Percentiles rank a stretch among this genome's conserved stretches.
Evolutionary conservation across 37 sponge, comb jelly and placozoan species (phyloP).

Genomic region (Halisarca cf. caerulea): DNA sequence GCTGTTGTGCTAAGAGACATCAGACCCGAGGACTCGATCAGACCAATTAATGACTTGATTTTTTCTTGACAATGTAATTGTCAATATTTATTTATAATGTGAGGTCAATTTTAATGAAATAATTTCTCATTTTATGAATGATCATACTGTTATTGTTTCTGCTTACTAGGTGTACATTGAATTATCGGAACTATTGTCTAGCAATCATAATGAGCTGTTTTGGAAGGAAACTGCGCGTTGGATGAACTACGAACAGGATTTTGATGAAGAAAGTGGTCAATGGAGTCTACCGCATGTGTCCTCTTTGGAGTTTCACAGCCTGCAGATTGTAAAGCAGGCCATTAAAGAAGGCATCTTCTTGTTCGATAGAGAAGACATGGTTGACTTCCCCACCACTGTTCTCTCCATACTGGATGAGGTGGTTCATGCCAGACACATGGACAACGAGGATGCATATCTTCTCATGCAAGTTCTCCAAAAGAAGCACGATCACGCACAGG

Average conservation of each 20-base stretch:
- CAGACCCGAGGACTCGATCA: too few relatives aligned
- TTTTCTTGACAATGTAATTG: too few relatives aligned
- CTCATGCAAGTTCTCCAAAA: constrained; percentile 48
- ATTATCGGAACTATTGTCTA: constrained; percentile 33
- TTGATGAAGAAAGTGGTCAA: constrained; percentile 74
- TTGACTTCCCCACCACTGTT: constrained; percentile 42
- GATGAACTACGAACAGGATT: constrained; percentile 95
- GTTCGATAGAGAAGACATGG: neutral
- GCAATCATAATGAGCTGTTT: neutral
- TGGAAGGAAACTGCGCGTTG: constrained; percentile 95
- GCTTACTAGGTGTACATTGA: constrained; percentile 42
- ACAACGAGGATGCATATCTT: neutral
- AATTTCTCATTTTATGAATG: too few relatives aligned
- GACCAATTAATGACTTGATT: too few relatives aligned
- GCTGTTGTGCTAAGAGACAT: too few relatives aligned
- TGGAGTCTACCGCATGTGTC: constrained; percentile 91
- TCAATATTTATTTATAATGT: too few relatives aligned
- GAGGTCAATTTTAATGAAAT: too few relatives aligned
- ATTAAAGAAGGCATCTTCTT: constrained; percentile 59
- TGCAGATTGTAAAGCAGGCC: constrained; percentile 59
- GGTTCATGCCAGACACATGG: constrained; percentile 14
- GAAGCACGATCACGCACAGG: constrained; percentile 35
- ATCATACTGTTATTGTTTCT: neutral
- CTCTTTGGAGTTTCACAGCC: constrained; percentile 71
- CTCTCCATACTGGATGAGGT: constrained; percentile 27